Evolutionary conservation across 1,140 invertebrate genomes (phyloP), one percentile per base, ranked within the genome.

Genomic region (Drosophila repletoides): DNA sequence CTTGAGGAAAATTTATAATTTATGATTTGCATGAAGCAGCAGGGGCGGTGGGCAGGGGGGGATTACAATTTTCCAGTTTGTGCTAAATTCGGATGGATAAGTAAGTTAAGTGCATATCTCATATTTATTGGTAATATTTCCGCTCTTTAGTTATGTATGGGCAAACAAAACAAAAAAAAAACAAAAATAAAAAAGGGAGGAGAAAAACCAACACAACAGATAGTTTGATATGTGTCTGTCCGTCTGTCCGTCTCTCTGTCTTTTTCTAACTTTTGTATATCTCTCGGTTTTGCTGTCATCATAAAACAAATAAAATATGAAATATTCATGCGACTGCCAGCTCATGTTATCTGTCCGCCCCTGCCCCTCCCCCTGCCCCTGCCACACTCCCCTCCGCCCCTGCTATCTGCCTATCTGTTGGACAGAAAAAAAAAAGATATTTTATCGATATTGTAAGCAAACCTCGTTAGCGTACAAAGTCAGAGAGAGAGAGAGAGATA

Each of bases 401-500:
- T 12, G 19, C 49, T 72, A 63, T 61, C 43, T 56, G 55, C 51
- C 5, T 74, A 22, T 56, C 29, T 24, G 67, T 29, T 12, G 22
- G 26, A n/a, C 12, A 12, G 17, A n/a, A 24, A 26, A 53, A 48
- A 56, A 59, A 53, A 53, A 63, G 48, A 63, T 74, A 75, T 56
- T 60, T 63, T 72, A 81, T 72, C 72, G 76, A 72, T 68, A 81
- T 49, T 69, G 76, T 81, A 83, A 69, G 65, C 77, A 81, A 67
- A 69, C 61, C 56, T 65, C 72, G 56, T 75, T 80, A 63, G 76
- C 59, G 10, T 22, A 29, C 33, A 10, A 5, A 29, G 22, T 24
- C 12, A 6, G 10, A 41, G 15, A 31, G 2, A 14, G 17, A 5
- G 12, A 10, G 21, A 9, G 3, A 22, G 38, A 67, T 46, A 46